Evolutionary conservation across 2,113 vertebrate genomes (phyloP).

Genomic region (Bufo bufo): DNA sequence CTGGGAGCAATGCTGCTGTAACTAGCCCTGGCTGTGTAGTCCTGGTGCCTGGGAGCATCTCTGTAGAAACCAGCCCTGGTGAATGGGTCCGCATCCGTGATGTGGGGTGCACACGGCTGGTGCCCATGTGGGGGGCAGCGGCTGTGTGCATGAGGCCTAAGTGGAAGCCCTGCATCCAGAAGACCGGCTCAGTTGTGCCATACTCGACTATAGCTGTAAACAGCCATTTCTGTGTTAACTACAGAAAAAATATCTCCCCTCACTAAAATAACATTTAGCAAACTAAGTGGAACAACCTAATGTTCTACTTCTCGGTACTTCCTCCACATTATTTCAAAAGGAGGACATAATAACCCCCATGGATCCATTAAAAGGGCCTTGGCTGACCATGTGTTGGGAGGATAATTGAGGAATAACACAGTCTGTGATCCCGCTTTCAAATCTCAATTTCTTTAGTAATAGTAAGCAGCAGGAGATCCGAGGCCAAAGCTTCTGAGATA

Average conservation of each 20-base stretch:
- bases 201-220: not conserved
- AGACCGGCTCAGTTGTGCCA: not conserved
- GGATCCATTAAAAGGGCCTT: conserved; percentile 32
- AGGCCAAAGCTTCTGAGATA: conserved; percentile 21
- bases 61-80: too few relatives aligned
- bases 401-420: conserved; percentile 41
- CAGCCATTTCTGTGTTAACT: not conserved
- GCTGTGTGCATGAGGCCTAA: too few relatives aligned
- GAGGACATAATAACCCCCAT: conserved; percentile 6
- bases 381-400: conserved; percentile 41
- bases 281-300: conserved; percentile 16
- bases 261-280: conserved; percentile 2
- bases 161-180: not conserved
- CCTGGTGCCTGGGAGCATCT: too few relatives aligned
- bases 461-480: conserved; percentile 46
- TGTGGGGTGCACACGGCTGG: too few relatives aligned
- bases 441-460: conserved; percentile 52
- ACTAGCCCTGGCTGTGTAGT: too few relatives aligned
- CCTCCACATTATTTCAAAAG: conserved; percentile 11
- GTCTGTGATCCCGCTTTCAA: conserved; percentile 29
- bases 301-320: conserved; percentile 21
- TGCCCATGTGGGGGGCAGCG: too few relatives aligned
- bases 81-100: too few relatives aligned
- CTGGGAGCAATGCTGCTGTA: too few relatives aligned
- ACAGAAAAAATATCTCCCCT: not conserved